Conservation (phyloP, 2,113 vertebrate species). For the Phaethornis superciliosus region DNA sequence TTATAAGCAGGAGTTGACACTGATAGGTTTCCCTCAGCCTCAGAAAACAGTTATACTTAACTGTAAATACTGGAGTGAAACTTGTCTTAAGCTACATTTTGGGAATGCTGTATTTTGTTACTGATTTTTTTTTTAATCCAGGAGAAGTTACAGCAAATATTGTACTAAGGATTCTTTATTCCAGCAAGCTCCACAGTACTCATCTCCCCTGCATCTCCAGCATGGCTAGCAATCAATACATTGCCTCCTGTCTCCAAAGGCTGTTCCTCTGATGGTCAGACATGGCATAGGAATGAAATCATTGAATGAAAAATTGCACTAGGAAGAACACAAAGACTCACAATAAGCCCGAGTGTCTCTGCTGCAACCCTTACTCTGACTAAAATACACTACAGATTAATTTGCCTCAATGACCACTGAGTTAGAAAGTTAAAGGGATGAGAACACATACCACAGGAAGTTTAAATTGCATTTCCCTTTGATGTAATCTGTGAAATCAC, state of each 20-base stretch:
- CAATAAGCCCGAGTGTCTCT: not conserved
- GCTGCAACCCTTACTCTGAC: not conserved
- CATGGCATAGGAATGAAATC: conserved; percentile 6
- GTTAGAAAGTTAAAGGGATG: not conserved
- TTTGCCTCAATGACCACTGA: not conserved
- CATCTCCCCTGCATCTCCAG: not conserved
- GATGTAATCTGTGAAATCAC: conserved; percentile 1
- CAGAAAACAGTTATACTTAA: not conserved
- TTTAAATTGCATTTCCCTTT: not conserved
- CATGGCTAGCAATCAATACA: conserved; percentile 10
- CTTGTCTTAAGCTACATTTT: not conserved
- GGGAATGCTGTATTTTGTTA: not conserved
- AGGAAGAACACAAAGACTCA: not conserved
- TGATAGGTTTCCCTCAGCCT: not conserved
- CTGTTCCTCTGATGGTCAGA: not conserved
- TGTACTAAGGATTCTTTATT: not conserved
- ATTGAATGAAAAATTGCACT: not conserved
- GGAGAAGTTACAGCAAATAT: not conserved
- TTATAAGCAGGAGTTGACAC: not conserved
- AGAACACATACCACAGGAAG: not conserved
- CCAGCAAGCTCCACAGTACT: conserved; percentile 15
- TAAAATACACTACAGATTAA: not conserved
- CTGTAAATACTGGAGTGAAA: not conserved
- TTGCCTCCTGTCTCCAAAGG: conserved; percentile 27
- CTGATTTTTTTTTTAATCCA: not conserved